phyloP scores from a whole-genome alignment of 2,797 vertebrate species.

The Sebastes ruberrimus region DNA sequence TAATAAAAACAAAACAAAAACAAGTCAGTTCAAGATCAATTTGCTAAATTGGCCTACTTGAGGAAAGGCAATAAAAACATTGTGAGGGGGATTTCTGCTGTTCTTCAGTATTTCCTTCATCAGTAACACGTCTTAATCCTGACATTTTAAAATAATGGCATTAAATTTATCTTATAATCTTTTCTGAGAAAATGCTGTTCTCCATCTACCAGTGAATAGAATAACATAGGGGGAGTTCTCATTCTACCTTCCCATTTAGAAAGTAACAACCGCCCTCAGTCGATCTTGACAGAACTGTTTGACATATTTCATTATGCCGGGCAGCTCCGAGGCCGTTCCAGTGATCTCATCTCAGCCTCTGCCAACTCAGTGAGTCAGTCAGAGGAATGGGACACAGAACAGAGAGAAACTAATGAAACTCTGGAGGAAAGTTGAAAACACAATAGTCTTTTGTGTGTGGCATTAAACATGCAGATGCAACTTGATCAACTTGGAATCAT shows the following conservation, averaged over 20 bases:
- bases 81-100: neutral
- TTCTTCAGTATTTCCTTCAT: neutral
- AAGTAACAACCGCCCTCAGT: neutral
- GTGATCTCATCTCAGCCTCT: constrained; percentile 53
- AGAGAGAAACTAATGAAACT: neutral
- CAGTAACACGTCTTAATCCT: neutral
- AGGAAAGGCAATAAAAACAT: neutral
- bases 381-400: constrained; percentile 4
- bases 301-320: constrained; percentile 12
- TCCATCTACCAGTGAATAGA: neutral
- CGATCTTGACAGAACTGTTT: neutral
- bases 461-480: neutral
- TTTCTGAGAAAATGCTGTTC: neutral
- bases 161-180: neutral
- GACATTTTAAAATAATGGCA: neutral
- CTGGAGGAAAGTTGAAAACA: neutral
- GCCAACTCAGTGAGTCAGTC: constrained; percentile 27
- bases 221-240: neutral
- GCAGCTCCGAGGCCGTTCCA: constrained; percentile 45
- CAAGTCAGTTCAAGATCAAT: neutral
- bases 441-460: neutral
- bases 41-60: neutral
- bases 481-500: neutral
- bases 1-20: no score
- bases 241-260: neutral